Conservation (phyloP, 2,113 vertebrate species). For the Fregetta grallaria region DNA sequence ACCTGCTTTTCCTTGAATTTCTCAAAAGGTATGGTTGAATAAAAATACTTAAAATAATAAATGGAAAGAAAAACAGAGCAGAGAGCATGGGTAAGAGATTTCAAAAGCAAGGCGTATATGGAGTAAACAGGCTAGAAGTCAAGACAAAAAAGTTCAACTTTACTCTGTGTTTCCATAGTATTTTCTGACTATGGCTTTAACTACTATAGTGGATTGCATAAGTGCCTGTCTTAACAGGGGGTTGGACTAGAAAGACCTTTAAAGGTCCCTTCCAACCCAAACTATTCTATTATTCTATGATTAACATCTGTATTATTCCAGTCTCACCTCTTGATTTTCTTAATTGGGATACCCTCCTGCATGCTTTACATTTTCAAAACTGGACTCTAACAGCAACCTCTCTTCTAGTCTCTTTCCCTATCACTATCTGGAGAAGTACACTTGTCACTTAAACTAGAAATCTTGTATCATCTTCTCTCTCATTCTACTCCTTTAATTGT, state of each 20-base stretch:
- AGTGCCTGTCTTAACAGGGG: not conserved
- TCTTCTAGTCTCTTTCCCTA: not conserved
- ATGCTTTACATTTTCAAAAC: not conserved
- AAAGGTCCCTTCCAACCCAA: not conserved
- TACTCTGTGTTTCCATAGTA: not conserved
- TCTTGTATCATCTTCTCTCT: not conserved
- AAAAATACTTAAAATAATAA: slow-evolving; percentile 60
- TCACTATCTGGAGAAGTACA: not conserved
- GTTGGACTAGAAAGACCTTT: not conserved
- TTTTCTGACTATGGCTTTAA: slow-evolving; percentile 7
- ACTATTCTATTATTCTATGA: not conserved
- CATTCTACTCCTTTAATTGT: not conserved
- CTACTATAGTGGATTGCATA: not conserved
- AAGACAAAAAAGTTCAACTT: not conserved
- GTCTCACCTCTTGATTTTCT: not conserved
- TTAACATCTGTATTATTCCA: not conserved
- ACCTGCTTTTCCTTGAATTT: slow-evolving; percentile 47
- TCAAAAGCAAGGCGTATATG: not conserved
- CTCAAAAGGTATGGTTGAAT: slow-evolving; percentile 53
- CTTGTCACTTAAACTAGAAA: not conserved
- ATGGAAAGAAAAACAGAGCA: slow-evolving; percentile 24
- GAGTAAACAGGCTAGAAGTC: not conserved
- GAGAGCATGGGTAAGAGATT: slow-evolving; percentile 1
- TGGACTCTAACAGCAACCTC: not conserved
- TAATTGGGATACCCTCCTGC: not conserved